Percentiles rank a stretch among this genome's conserved stretches.
phyloP scores from a whole-genome alignment of 2,113 vertebrate species.

The Sinocyclocheilus maitianheensis region DNA sequence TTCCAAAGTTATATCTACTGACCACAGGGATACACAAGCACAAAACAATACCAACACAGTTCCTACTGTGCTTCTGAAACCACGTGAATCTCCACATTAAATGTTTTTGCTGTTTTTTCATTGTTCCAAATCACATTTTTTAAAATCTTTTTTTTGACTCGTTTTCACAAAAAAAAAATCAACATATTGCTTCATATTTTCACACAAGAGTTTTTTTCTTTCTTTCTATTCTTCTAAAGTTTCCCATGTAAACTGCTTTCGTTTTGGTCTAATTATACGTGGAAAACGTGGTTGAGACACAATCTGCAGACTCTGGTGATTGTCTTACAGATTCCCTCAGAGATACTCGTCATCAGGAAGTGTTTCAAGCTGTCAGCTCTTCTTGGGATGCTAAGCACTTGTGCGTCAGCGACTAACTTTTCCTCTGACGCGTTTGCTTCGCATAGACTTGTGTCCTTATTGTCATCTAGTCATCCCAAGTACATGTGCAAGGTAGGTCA shows the following conservation, averaged over 20 bases:
- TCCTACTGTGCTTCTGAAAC: slow-evolving; percentile 25
- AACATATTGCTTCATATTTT: slow-evolving; percentile 55
- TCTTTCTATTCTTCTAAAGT: background rate
- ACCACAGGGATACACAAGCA: slow-evolving; percentile 43
- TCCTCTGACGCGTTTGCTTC: slow-evolving; percentile 2
- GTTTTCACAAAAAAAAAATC: slow-evolving; percentile 27
- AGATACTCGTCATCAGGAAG: slow-evolving; percentile 63
- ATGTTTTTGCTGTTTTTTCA: slow-evolving; percentile 8
- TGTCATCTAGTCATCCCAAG: slow-evolving; percentile 18
- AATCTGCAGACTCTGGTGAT: slow-evolving; percentile 27
- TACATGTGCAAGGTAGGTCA: slow-evolving; percentile 28
- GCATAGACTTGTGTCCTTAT: slow-evolving; percentile 14
- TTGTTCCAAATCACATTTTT: background rate
- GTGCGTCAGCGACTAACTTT: background rate
- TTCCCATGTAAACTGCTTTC: background rate
- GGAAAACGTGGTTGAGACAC: slow-evolving; percentile 41
- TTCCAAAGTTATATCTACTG: slow-evolving; percentile 37
- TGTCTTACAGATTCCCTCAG: slow-evolving; percentile 59
- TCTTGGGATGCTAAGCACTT: slow-evolving; percentile 18
- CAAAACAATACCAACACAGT: slow-evolving; percentile 37
- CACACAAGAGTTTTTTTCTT: too few relatives aligned
- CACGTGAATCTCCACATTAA: slow-evolving; percentile 12
- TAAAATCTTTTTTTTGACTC: background rate
- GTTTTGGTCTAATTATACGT: slow-evolving; percentile 24
- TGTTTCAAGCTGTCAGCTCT: slow-evolving; percentile 30